Evolutionary conservation across 2,888 invertebrate genomes (phyloP).

Genomic region (Cryptops parisi): DNA sequence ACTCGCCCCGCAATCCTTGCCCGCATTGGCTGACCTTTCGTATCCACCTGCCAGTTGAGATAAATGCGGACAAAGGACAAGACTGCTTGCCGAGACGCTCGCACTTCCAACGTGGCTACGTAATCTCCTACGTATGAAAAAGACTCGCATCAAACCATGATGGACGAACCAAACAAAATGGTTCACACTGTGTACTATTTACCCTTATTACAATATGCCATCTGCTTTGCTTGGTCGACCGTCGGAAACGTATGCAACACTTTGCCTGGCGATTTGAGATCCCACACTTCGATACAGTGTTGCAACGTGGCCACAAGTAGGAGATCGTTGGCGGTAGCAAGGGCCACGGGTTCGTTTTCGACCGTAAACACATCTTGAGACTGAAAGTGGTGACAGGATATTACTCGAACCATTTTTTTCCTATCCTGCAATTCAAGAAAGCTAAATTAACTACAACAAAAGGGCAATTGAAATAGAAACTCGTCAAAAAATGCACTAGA

Average conservation of each 20-base stretch:
- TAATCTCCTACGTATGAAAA: conserved; percentile 41
- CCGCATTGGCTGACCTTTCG: conserved; percentile 38
- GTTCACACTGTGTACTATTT: conserved; percentile 17
- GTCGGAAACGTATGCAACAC: conserved; percentile 51
- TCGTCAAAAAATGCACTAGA: not conserved
- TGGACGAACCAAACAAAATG: too few species aligned
- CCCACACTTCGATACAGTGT: conserved; percentile 40
- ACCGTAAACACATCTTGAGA: conserved; percentile 49
- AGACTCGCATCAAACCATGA: too few species aligned
- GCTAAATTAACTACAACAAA: too few species aligned
- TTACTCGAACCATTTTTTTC: conserved; percentile 47
- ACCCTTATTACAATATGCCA: conserved; percentile 52
- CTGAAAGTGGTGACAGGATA: conserved; percentile 51
- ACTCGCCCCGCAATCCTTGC: conserved; percentile 59
- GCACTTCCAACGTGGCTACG: conserved; percentile 48
- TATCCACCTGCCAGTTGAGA: conserved; percentile 51
- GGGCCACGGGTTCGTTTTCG: conserved; percentile 47
- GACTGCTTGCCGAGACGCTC: conserved; percentile 33
- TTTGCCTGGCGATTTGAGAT: conserved; percentile 35
- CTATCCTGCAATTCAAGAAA: conserved; percentile 3
- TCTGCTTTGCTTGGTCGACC: conserved; percentile 51
- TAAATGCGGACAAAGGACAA: conserved; percentile 50
- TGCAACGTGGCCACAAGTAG: conserved; percentile 43
- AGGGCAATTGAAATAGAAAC: too few species aligned
- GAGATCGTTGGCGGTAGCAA: conserved; percentile 44